phyloP scores from a whole-genome alignment of 2,797 vertebrate genomes.

The Mastacembelus armatus region DNA sequence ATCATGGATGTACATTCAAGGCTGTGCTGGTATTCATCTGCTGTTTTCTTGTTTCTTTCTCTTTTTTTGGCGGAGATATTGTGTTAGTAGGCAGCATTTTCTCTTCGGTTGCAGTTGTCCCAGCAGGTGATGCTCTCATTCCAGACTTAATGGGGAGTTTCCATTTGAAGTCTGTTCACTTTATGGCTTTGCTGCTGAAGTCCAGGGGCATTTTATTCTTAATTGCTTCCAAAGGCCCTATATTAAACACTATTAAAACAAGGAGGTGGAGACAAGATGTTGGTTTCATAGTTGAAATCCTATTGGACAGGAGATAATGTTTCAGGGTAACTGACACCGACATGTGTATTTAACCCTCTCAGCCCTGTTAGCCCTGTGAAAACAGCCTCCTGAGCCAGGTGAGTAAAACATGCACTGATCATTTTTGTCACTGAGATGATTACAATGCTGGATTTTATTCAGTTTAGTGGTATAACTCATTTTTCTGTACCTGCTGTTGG shows the following conservation, averaged over 20 bases:
- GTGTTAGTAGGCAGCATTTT: slow-evolving; percentile 67
- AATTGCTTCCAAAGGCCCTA: slow-evolving; percentile 73
- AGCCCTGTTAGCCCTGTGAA: slow-evolving; percentile 35
- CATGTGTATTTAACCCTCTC: slow-evolving; percentile 75
- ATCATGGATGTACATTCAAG: slow-evolving; percentile 3
- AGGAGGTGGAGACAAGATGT: slow-evolving; percentile 53
- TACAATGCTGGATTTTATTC: neutral
- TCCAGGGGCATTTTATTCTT: slow-evolving; percentile 62
- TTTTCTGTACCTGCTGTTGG: neutral
- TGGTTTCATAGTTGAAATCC: slow-evolving; percentile 25
- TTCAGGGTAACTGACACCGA: slow-evolving; percentile 32
- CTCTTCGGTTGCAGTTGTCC: slow-evolving; percentile 57
- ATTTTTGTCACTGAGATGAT: neutral
- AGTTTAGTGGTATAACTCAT: neutral
- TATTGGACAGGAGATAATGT: slow-evolving; percentile 62
- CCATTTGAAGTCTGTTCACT: slow-evolving; percentile 77
- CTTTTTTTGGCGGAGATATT: slow-evolving; percentile 45
- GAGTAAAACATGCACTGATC: slow-evolving; percentile 43
- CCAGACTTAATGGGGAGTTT: slow-evolving; percentile 74
- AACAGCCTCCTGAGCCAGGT: slow-evolving; percentile 68
- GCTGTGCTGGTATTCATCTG: neutral
- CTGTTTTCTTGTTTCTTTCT: slow-evolving; percentile 14
- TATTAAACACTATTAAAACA: slow-evolving; percentile 65
- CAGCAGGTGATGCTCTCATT: slow-evolving; percentile 76
- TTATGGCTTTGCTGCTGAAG: slow-evolving; percentile 67